Base-by-base conservation (phyloP, 2,797 vertebrate genomes). In the Gymnothorax reevesii region DNA sequence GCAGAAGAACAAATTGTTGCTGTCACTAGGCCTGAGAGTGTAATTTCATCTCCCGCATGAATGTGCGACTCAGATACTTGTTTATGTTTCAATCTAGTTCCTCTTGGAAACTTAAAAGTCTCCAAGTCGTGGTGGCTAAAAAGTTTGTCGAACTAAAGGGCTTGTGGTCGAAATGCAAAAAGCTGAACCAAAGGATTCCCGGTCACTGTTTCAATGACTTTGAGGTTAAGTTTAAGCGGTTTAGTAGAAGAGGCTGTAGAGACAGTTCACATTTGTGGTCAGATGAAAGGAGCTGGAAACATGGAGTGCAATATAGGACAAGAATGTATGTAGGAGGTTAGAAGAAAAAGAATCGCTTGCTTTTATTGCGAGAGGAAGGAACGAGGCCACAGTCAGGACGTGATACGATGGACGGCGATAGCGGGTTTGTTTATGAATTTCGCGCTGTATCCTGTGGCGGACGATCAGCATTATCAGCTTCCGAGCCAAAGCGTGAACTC, bases 401-500 rank as follows among this genome's bases (percentile, higher is more conserved):
- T 73, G 42, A 77, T 33, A 77, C 12, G 7, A 17, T 33, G 73
- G 42, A 49, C 17, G 33, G 42, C 20, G 17, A 54, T 22, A n/a
- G 17, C 25, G 52, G 49, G 52, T 80, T 80, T 80, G 49, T 80
- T 80, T 80, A 54, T 55, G 77, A 80, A n/a, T 54, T 55, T 54
- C 10, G 0, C 12, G 52, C 3, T 9, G 77, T 22, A 20, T 12
- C 73, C 73, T 4, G 42, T 33, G 52, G 77, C n/a, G 54, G 54
- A 3, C 5, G 77, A 20, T 49, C 33, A 7, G 22, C n/a, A 20
- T 80, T 54, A 54, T 80, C 49, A 55, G 17, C 20, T 49, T 49
- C 52, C 6, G 13, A 33, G 33, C 3, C 25, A 15, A 4, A 75
- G 71, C 10, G 3, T 75, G 71, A 42, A 75, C 25, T 17, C 33